phyloP scores from a whole-genome alignment of 1,140 invertebrate species.

The Bactericera cockerelli region DNA sequence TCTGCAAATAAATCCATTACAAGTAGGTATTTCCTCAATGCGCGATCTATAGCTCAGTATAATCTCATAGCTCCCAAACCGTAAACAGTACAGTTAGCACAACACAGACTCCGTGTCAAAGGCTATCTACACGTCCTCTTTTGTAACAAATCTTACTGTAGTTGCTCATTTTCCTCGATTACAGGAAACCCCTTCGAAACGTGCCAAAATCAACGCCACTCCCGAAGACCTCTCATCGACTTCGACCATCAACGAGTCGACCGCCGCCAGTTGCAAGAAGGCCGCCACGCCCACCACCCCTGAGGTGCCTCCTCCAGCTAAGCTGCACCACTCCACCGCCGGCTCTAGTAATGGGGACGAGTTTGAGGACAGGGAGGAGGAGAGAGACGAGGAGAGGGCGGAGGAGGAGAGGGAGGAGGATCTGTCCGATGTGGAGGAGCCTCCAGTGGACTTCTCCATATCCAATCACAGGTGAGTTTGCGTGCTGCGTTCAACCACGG shows the following conservation, averaged over 20 bases:
- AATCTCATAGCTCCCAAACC: no score
- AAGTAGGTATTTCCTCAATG: no score
- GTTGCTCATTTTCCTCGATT: no score
- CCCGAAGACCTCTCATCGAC: conserved; percentile 12
- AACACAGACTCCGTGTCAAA: no score
- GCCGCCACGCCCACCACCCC: background rate
- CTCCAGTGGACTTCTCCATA: conserved; percentile 25
- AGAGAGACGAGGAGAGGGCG: background rate
- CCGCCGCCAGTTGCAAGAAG: background rate
- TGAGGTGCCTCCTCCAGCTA: background rate
- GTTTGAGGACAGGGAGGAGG: conserved; percentile 14
- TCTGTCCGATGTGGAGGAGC: conserved; percentile 20
- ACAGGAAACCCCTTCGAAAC: conserved; percentile 14
- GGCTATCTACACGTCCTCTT: no score
- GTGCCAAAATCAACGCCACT: conserved; percentile 14
- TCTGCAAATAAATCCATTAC: no score
- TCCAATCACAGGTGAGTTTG: conserved; percentile 14
- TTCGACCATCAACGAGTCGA: conserved; percentile 7
- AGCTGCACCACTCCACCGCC: conserved; percentile 10
- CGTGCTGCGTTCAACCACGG: no score
- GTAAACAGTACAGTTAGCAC: no score
- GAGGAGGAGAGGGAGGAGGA: conserved; percentile 10
- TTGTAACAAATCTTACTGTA: no score
- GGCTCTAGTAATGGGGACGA: conserved; percentile 12
- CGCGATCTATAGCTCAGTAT: no score